A percentile compares a stretch with the other conserved stretches of the same genome.
These are phyloP conservation scores for Helleia helle DNA, from an alignment of 2,888 invertebrate genomes.

Conservation along the genomic window DNA sequence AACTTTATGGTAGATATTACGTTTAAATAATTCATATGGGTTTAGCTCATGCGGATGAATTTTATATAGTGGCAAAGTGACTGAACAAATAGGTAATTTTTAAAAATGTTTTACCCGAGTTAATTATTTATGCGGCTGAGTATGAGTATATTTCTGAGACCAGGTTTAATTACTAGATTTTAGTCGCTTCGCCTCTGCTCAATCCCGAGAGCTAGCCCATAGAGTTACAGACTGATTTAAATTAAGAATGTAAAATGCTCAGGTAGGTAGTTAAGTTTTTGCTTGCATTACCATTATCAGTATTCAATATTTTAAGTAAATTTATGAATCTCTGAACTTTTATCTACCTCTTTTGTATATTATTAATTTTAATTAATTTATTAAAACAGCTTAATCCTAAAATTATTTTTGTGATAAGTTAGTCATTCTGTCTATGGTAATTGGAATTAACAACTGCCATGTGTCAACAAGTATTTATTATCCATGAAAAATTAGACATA, in stretches of 20 bases:
- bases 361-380: conserved; percentile 48
- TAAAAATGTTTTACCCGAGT: too few species aligned
- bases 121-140: too few species aligned
- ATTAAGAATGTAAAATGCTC: conserved; percentile 59
- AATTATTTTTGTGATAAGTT: conserved; percentile 12
- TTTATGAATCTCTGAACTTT: conserved; percentile 61
- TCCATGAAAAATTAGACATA: background rate
- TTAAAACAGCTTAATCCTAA: conserved; percentile 47
- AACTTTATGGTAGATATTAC: too few species aligned
- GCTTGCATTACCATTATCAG: conserved; percentile 57
- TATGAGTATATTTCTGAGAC: too few species aligned
- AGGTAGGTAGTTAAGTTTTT: conserved; percentile 25
- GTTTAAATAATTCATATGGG: too few species aligned
- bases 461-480: background rate
- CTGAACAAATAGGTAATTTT: too few species aligned
- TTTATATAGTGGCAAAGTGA: too few species aligned
- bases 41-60: too few species aligned
- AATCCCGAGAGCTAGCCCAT: too few species aligned
- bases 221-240: conserved; percentile 69
- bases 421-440: background rate
- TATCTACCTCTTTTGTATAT: conserved; percentile 68
- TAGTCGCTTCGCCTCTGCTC: too few species aligned
- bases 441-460: background rate
- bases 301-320: conserved; percentile 58
- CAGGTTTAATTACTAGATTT: too few species aligned